Conservation (phyloP, 2,797 vertebrate species). For the Rhadinocentrus ornatus region DNA sequence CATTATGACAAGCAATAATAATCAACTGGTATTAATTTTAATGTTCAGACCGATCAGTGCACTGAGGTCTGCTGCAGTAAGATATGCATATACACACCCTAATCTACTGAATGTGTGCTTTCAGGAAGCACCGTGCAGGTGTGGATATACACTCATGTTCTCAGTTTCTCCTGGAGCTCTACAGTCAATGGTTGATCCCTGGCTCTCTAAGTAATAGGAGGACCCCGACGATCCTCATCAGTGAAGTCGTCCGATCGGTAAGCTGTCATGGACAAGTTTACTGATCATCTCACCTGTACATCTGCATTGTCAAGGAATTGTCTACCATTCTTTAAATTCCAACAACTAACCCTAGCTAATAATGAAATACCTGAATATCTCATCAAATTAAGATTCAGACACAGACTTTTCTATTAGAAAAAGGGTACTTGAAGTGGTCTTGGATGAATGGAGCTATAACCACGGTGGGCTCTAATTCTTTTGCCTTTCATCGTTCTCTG, state of each 20-base stretch:
- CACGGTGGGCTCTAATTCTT: background rate
- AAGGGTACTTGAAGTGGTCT: background rate
- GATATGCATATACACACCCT: no score
- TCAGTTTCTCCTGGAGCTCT: constrained; percentile 96
- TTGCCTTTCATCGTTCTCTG: background rate
- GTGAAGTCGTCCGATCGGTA: constrained; percentile 97
- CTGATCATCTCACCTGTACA: background rate
- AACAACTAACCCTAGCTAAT: no score
- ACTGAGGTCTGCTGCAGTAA: no score
- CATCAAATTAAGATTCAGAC: background rate
- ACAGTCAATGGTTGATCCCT: constrained; percentile 96
- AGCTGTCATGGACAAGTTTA: constrained; percentile 54
- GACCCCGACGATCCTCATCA: constrained; percentile 92
- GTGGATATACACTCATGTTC: constrained; percentile 99
- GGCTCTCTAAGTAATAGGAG: constrained; percentile 88
- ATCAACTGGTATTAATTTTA: no score
- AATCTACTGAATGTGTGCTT: constrained; percentile 13
- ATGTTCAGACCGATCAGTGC: no score
- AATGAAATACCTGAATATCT: background rate
- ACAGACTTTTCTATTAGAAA: background rate
- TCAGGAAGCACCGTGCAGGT: constrained; percentile 96
- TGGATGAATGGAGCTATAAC: background rate
- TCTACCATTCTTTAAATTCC: background rate
- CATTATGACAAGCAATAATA: no score
- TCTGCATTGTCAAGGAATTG: background rate